A percentile compares a stretch with the other conserved stretches of the same genome.
Evolutionary conservation across 1,140 invertebrate genomes (phyloP).

Genomic region (Metaphire vulgaris): DNA sequence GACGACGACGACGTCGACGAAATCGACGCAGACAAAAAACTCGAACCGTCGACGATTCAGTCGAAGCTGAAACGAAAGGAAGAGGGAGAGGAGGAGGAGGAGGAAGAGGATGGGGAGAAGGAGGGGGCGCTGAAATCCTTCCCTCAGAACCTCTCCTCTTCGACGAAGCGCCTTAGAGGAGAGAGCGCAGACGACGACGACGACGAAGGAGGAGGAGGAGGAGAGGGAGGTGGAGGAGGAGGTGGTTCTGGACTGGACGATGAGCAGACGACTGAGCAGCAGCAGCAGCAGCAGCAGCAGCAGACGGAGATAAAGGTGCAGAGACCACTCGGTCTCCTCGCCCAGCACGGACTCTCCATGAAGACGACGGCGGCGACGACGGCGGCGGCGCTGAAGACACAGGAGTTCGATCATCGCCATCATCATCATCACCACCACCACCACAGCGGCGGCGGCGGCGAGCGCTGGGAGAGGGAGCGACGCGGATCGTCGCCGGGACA

Average conservation of each 20-base stretch:
- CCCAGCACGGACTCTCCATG: constrained; percentile 27
- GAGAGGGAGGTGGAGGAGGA: constrained; percentile 32
- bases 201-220: constrained; percentile 36
- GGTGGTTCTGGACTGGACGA: no score
- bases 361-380: constrained; percentile 1
- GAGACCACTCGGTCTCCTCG: constrained; percentile 27
- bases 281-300: no score
- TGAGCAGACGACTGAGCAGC: no score
- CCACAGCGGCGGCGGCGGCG: background rate
- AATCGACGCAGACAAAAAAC: constrained; percentile 55
- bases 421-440: no score
- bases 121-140: background rate
- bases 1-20: no score
- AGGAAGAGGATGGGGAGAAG: constrained; percentile 40
- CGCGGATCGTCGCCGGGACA: background rate
- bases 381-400: constrained; percentile 35
- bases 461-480: background rate
- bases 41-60: constrained; percentile 58
- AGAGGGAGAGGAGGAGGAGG: constrained; percentile 49
- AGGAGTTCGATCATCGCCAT: constrained; percentile 37
- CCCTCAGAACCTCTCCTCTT: background rate
- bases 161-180: constrained; percentile 28
- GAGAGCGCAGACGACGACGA: constrained; percentile 38
- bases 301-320: constrained; percentile 31
- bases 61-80: constrained; percentile 67